Evolutionary conservation across 64 coral and sea anemone genomes (phyloP).

Genomic region (Stichodactyla helianthus): DNA sequence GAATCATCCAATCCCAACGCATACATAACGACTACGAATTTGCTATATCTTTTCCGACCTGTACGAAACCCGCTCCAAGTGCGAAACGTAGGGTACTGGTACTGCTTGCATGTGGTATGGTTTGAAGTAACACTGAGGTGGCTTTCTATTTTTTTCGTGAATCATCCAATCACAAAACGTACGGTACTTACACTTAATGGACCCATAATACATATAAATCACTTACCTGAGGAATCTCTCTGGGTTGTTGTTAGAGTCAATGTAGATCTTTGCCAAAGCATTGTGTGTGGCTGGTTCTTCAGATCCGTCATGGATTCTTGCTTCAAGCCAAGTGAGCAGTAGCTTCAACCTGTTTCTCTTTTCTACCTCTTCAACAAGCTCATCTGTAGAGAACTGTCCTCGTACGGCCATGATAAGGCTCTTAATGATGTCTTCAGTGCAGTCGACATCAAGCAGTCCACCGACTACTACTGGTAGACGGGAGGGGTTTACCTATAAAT

Average conservation of each 20-base stretch:
- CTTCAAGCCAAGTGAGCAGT: conserved; percentile 88
- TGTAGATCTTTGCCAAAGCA: conserved; percentile 96
- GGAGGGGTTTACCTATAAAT: conserved; percentile 83
- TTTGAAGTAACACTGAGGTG: too few relatives aligned
- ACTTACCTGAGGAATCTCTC: conserved; percentile 96
- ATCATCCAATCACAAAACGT: too few relatives aligned
- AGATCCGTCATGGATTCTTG: conserved; percentile 92
- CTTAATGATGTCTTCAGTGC: conserved; percentile 94
- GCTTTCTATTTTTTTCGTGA: too few relatives aligned
- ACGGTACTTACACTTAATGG: too few relatives aligned
- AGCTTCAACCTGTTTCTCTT: conserved; percentile 92
- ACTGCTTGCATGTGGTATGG: too few relatives aligned
- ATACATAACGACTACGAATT: too few relatives aligned
- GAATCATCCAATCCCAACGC: too few relatives aligned
- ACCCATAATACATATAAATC: background rate
- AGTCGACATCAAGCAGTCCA: conserved; percentile 91
- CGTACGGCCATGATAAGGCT: conserved; percentile 97
- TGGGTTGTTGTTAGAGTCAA: conserved; percentile 95
- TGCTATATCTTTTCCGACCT: too few relatives aligned
- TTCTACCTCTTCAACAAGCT: conserved; percentile 96
- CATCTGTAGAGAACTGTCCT: conserved; percentile 97
- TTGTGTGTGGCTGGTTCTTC: conserved; percentile 99
- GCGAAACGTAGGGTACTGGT: too few relatives aligned
- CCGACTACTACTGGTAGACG: conserved; percentile 93
- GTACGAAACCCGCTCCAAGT: too few relatives aligned